Base-by-base conservation (phyloP, 2,113 vertebrate species). In the Hemibagrus wyckioides region DNA sequence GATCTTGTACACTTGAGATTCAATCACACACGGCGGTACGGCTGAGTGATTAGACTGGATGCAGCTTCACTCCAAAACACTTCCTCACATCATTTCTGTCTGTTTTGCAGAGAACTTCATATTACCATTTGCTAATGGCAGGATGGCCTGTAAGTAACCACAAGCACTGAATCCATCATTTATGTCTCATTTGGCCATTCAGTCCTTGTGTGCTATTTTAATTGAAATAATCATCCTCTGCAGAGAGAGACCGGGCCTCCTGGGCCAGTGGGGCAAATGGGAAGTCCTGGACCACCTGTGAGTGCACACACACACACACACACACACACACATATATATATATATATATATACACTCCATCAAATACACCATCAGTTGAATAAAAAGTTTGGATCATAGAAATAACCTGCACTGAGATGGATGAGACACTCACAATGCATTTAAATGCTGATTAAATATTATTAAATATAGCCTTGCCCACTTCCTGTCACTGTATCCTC, bases 111-210 rank as follows among this genome's bases (percentile, higher is more conserved):
- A 95, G 93, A 91, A 95, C 96, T 0, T 67, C 94, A 0, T 91
- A 96, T 89, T 96, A 95, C 91, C 96, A 96, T 59, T 92, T 96
- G 52, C 93, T 97, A n/a, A 88, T 91, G 0, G 92, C 92, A 0
- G 95, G 96, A 77, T 97, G 96, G 96, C 96, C 96, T 83, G 96
- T 97, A 93, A 96, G 96, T 96, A 90, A 25, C 79, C 52, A 36
- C 10, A 80, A 80, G 77, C 77, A 23, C 19, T 7, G 33, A 80
- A 13, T 30, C 50, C 44, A 25, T 50, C 11, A 48, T 48, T 48
- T 76, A 76, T 57, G 10, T 33, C 15, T 21, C n/a, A 33, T 80
- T 33, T 36, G 5, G 6, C 19, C 2, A 77, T 52, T 52, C 48
- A 7, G 14, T 33, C 15, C 44, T 77, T 21, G 33, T 50, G 36